Evolutionary conservation across 1,140 invertebrate species (phyloP).

Genomic region (Zaprionus tsacasi): DNA sequence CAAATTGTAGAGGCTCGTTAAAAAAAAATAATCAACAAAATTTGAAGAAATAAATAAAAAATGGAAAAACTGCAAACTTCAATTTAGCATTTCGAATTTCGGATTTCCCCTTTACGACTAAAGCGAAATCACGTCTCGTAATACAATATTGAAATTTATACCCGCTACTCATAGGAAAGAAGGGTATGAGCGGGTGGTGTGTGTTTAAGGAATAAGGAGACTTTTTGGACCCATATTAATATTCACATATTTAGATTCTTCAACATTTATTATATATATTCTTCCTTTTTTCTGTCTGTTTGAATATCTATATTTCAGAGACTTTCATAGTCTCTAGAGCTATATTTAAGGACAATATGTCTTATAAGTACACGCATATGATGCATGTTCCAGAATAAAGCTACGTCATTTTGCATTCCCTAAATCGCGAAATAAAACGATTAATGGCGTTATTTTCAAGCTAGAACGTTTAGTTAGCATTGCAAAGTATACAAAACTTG

Average conservation of each 20-base stretch:
- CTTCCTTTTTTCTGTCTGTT: background rate
- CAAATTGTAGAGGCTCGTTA: background rate
- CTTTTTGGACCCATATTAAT: too few relatives aligned
- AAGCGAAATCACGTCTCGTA: background rate
- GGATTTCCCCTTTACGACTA: background rate
- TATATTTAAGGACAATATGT: background rate
- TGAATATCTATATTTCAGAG: background rate
- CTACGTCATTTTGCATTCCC: background rate
- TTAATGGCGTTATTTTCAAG: background rate
- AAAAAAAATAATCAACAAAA: background rate
- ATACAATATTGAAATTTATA: background rate
- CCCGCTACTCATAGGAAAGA: too few relatives aligned
- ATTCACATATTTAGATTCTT: too few relatives aligned
- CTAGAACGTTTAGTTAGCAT: background rate
- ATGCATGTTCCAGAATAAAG: background rate
- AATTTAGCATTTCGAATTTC: background rate
- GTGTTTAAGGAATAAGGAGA: too few relatives aligned
- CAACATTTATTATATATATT: too few relatives aligned
- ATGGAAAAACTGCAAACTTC: background rate
- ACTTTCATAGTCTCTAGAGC: background rate
- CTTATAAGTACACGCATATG: background rate
- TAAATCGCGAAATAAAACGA: too few relatives aligned
- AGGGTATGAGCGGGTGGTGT: background rate
- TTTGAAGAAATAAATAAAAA: background rate
- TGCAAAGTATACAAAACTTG: too few relatives aligned